These are phyloP conservation scores for Ophiothrix spiculata DNA, from an alignment of 35 echinoderm and acorn worm genomes.

Conservation along the genomic window DNA sequence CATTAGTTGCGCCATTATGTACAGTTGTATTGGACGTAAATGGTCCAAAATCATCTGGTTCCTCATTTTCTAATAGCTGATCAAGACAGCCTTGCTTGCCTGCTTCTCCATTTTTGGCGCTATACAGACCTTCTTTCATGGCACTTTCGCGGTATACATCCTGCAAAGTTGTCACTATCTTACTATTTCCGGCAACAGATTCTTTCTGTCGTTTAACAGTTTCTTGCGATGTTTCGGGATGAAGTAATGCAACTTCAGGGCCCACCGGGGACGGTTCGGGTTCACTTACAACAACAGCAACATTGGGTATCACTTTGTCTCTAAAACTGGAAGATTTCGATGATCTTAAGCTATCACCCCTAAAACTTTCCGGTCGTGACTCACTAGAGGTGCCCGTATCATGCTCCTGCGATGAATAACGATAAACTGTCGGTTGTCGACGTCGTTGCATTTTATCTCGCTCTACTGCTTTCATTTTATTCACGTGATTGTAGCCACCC, in stretches of 20 bases:
- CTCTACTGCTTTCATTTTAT: constrained; percentile 64
- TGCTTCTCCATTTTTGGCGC: neutral
- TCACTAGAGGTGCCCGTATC: constrained; percentile 9
- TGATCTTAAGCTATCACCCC: neutral
- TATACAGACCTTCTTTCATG: constrained; percentile 10
- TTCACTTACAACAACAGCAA: neutral
- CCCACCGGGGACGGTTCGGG: neutral
- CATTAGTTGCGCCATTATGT: neutral
- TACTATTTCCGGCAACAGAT: neutral
- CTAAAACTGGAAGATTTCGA: neutral
- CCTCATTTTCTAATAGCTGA: constrained; percentile 5
- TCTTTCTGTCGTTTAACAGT: neutral
- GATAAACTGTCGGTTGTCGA: constrained; percentile 56
- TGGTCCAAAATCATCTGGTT: neutral
- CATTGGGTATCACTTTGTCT: neutral
- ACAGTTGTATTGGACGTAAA: neutral
- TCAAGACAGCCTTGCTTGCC: neutral
- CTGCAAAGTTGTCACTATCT: constrained; percentile 11
- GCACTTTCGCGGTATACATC: constrained; percentile 45
- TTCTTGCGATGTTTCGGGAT: constrained; percentile 9
- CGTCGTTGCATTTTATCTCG: constrained; percentile 58
- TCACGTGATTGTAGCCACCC: constrained; percentile 34
- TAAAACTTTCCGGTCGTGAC: constrained; percentile 11
- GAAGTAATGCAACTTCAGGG: constrained; percentile 27
- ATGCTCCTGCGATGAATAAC: constrained; percentile 54